Base-by-base conservation (phyloP, 2,888 invertebrate genomes). In the Megaustenia siamemsis region DNA sequence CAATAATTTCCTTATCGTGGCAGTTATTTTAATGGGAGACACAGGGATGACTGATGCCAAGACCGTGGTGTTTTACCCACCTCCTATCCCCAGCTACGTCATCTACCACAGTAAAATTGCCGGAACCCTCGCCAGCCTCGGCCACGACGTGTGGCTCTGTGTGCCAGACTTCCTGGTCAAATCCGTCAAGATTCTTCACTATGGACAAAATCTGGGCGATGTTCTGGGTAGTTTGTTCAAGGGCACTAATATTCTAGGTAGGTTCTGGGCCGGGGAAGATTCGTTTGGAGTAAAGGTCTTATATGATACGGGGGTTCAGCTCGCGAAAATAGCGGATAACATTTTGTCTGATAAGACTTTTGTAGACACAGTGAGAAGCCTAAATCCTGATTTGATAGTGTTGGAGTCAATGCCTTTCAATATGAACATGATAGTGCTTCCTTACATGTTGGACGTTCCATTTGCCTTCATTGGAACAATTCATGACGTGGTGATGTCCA, bases 371-470 rank as follows among this genome's bases (percentile, higher is more conserved):
- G 43, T 83, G 38, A 75, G 66, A 10, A 76, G 63, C 32, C 49
- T 86, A 40, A 80, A 83, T 24, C 81, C 86, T 4, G 85, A 86
- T 75, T 68, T 87, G 43, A 56, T 86, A 24, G 85, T 87, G n/a
- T 45, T 87, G n/a, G 87, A 87, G 66, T 82, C 79, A 6, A 68
- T 82, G 40, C 77, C 83, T 0, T 63, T 80, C n/a, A 63, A 78
- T 24, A 80, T 77, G 24, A 86, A 84, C 83, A 80, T 86, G 66
- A 81, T 84, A 1, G 81, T 86, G 38, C 56, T 87, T 56, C 86
- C 87, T 0, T 87, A 87, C 78, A 79, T 49, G 66, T 56, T 86
- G 60, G 85, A 80, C 45, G 82, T 78, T 8, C 86, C 87, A 2
- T 87, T 83, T 80, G 86, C 86, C 3, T 82, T 80, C 35, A 68